These are phyloP conservation scores for Bubalus kerabau DNA, from an alignment of 2,113 vertebrate species.

Conservation along the genomic window DNA sequence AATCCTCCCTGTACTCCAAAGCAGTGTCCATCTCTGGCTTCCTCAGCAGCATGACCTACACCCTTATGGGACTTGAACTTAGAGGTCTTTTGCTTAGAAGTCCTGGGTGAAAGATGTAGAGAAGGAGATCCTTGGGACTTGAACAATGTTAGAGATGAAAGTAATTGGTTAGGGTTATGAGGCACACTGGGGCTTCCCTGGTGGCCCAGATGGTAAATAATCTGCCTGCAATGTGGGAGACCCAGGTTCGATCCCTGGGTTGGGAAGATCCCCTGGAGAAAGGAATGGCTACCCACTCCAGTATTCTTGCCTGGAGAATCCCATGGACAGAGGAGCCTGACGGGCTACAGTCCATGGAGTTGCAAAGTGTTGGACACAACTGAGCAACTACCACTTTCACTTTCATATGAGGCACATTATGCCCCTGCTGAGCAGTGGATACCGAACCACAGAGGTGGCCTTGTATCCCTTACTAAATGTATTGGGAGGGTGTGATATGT, in stretches of 20 bases:
- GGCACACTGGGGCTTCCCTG: background rate
- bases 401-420: background rate
- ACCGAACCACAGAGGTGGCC: background rate
- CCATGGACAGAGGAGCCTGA: background rate
- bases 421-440: background rate
- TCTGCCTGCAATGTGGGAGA: background rate
- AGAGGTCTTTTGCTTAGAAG: background rate
- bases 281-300: background rate
- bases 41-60: background rate
- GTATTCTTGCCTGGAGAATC: background rate
- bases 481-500: background rate
- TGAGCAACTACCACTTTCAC: background rate
- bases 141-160: background rate
- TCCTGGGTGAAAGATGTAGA: background rate
- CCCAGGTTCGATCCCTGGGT: background rate
- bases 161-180: background rate
- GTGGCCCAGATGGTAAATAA: background rate
- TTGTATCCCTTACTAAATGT: background rate
- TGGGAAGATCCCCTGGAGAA: background rate
- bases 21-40: background rate
- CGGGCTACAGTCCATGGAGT: background rate
- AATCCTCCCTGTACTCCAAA: background rate
- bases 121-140: background rate
- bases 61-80: background rate
- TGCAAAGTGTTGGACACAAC: background rate